These are phyloP conservation scores for Paramormyrops hopkinsi DNA, from an alignment of 2,797 vertebrate species.

Conservation along the genomic window DNA sequence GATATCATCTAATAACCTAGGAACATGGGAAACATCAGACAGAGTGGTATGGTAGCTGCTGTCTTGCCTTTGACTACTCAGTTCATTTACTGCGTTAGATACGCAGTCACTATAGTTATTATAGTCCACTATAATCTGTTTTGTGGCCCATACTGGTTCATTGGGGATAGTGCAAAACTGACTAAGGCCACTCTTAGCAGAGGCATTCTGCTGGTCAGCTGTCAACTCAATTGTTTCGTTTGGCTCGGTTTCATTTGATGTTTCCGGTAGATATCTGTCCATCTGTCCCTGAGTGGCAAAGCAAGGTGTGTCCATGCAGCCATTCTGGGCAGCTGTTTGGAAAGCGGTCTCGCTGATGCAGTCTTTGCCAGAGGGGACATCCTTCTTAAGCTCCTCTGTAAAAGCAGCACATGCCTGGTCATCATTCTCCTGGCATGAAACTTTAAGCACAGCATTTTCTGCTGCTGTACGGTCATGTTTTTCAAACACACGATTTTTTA, in stretches of 20 bases:
- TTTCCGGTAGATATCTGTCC: neutral
- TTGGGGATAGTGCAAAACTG: neutral
- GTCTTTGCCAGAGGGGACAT: conserved; percentile 23
- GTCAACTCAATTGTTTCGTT: conserved; percentile 4
- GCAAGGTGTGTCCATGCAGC: conserved; percentile 44
- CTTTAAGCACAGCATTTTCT: conserved; percentile 18
- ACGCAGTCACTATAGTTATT: conserved; percentile 1
- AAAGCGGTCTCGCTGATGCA: conserved; percentile 1
- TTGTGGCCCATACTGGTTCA: neutral
- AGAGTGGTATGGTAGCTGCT: conserved; percentile 48
- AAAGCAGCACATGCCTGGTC: conserved; percentile 61
- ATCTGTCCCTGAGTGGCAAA: conserved; percentile 41
- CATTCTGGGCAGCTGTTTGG: neutral
- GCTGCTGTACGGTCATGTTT: neutral
- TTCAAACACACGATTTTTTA: conserved; percentile 8
- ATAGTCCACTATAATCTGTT: conserved; percentile 10
- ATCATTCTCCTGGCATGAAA: conserved; percentile 38
- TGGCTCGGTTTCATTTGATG: conserved; percentile 28
- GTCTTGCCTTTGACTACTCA: conserved; percentile 31
- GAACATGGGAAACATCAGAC: conserved; percentile 30
- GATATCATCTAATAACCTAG: conserved; percentile 27
- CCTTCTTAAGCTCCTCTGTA: conserved; percentile 60
- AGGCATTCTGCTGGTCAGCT: conserved; percentile 4
- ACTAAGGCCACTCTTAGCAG: neutral
- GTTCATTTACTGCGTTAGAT: conserved; percentile 12